These are phyloP conservation scores for Ephydatia muelleri DNA, from an alignment of 37 sponge, comb jelly and placozoan species.

Conservation along the genomic window DNA sequence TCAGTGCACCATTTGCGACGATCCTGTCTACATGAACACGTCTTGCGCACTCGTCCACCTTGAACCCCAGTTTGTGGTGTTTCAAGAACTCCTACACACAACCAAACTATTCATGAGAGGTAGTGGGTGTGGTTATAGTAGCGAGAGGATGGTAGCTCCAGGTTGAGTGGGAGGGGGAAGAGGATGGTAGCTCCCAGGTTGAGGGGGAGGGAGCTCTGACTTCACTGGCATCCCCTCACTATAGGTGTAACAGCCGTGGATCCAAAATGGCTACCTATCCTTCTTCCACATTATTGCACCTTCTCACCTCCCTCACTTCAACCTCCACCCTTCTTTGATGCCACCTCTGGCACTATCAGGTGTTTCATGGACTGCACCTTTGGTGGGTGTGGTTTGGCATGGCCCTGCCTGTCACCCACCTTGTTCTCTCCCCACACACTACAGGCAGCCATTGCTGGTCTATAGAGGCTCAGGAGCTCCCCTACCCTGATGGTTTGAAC, in stretches of 20 bases:
- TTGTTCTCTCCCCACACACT: neutral
- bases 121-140: neutral
- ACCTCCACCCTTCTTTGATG: conserved; percentile 78
- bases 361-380: conserved; percentile 77
- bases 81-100: conserved; percentile 81
- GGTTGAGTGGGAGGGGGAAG: too few relatives aligned
- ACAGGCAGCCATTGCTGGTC: conserved; percentile 76
- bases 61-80: conserved; percentile 72
- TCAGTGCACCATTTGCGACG: conserved; percentile 65
- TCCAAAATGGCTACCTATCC: conserved; percentile 75
- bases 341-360: conserved; percentile 54
- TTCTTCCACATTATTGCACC: conserved; percentile 71
- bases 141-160: neutral
- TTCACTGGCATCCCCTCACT: neutral
- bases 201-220: too few relatives aligned
- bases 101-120: conserved; percentile 70
- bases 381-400: conserved; percentile 41
- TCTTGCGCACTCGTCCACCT: conserved; percentile 49
- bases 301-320: conserved; percentile 79
- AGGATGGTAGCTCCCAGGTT: too few relatives aligned
- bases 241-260: conserved; percentile 79
- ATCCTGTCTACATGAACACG: conserved; percentile 63
- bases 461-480: conserved; percentile 51
- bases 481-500: conserved; percentile 74
- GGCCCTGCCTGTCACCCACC: neutral